phyloP scores from a whole-genome alignment of 2,113 vertebrate genomes.

The Rhinopomastus cyanomelas region DNA sequence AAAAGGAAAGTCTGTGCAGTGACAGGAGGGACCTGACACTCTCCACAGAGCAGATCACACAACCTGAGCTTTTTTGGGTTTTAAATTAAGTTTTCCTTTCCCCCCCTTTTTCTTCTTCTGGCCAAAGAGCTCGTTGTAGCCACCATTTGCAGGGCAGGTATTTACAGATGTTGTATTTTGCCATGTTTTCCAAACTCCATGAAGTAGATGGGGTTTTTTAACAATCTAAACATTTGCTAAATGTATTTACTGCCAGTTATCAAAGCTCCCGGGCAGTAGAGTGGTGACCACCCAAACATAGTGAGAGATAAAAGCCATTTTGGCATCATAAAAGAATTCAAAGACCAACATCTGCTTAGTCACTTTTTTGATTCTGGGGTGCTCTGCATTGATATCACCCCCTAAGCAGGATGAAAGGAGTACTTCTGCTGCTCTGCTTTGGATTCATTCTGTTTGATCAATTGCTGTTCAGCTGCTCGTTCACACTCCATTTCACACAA shows the following conservation, averaged over 20 bases:
- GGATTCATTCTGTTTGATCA: conserved; percentile 37
- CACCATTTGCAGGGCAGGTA: background rate
- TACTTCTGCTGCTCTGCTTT: conserved; percentile 3
- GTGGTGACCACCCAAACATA: background rate
- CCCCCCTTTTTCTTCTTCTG: background rate
- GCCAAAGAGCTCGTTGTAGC: background rate
- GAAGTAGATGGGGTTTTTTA: background rate
- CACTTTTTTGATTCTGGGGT: conserved; percentile 26
- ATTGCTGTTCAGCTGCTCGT: background rate
- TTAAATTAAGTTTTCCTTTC: background rate
- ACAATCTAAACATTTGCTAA: background rate
- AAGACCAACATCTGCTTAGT: conserved; percentile 8
- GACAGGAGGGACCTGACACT: background rate
- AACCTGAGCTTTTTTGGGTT: background rate
- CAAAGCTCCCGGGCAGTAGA: background rate
- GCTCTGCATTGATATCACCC: background rate
- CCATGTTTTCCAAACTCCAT: background rate
- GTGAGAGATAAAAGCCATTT: conserved; percentile 31
- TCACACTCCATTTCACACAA: conserved; percentile 53
- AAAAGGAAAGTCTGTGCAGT: background rate
- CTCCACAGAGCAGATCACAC: background rate
- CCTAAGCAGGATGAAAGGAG: conserved; percentile 11
- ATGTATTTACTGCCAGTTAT: conserved; percentile 26
- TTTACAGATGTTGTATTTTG: background rate
- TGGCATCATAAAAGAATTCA: conserved; percentile 52